Evolutionary conservation across 2,888 invertebrate species (phyloP).

Genomic region (Eupelmus urozonus): DNA sequence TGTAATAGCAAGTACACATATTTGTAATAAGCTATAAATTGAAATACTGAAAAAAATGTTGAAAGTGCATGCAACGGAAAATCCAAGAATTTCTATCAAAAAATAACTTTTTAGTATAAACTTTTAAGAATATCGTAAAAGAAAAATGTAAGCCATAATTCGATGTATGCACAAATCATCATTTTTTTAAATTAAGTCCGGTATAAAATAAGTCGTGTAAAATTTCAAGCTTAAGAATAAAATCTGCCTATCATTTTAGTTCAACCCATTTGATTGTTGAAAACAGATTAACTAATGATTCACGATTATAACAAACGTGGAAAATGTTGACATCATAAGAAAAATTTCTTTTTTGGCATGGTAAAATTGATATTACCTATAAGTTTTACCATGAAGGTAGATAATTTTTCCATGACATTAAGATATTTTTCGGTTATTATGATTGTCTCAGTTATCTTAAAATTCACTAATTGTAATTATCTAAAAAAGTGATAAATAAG

Average conservation of each 20-base stretch:
- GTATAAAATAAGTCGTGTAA: slow-evolving; percentile 2
- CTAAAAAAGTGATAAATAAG: too few relatives aligned
- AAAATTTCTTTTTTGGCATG: too few relatives aligned
- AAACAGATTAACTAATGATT: not conserved
- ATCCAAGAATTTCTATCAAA: not conserved
- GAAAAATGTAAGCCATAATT: slow-evolving; percentile 14
- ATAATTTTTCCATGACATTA: too few relatives aligned
- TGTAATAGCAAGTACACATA: slow-evolving; percentile 44
- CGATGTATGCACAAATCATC: slow-evolving; percentile 19
- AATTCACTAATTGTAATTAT: too few relatives aligned
- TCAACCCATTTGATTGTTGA: not conserved
- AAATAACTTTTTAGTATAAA: not conserved
- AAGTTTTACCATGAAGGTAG: too few relatives aligned
- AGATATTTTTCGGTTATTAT: too few relatives aligned
- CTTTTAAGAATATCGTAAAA: slow-evolving; percentile 27
- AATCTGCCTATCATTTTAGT: not conserved
- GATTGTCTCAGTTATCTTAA: too few relatives aligned
- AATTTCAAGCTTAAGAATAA: not conserved
- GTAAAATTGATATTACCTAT: too few relatives aligned
- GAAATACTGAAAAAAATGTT: slow-evolving; percentile 39
- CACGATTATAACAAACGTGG: too few relatives aligned
- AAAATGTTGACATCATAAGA: too few relatives aligned
- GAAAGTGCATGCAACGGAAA: slow-evolving; percentile 20
- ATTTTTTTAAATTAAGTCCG: slow-evolving; percentile 36
- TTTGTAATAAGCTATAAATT: slow-evolving; percentile 32